phyloP scores from a whole-genome alignment of 2,888 invertebrate species.

The Muschampia plurimacula region DNA sequence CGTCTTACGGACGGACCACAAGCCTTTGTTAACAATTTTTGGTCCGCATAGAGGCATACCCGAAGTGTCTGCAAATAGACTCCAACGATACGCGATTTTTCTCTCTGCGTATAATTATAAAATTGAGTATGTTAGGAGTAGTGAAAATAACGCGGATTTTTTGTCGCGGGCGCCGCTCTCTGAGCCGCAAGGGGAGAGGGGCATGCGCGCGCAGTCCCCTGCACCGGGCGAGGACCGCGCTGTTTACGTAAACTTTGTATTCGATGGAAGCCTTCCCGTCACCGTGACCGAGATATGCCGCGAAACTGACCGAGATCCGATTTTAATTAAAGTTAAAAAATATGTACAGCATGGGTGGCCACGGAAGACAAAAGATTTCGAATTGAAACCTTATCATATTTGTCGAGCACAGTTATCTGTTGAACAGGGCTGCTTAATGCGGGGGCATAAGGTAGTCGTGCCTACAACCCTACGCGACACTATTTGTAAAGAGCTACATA shows the following conservation, averaged over 20 bases:
- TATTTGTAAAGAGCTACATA: conserved; percentile 32
- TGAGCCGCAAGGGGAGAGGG: conserved; percentile 7
- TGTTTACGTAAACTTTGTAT: conserved; percentile 38
- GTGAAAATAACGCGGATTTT: conserved; percentile 42
- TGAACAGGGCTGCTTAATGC: conserved; percentile 38
- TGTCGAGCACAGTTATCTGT: conserved; percentile 38
- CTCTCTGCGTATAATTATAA: conserved; percentile 29
- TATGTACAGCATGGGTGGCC: conserved; percentile 42
- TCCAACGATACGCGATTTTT: conserved; percentile 50
- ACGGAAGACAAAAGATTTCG: conserved; percentile 16
- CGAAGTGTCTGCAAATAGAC: conserved; percentile 43
- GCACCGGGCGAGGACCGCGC: conserved; percentile 26
- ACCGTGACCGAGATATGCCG: conserved; percentile 23
- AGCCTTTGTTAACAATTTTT: conserved; percentile 49
- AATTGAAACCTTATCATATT: conserved; percentile 33
- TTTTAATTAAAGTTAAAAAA: conserved; percentile 21
- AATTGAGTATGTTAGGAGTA: conserved; percentile 40
- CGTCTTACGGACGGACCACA: conserved; percentile 47
- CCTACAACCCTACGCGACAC: conserved; percentile 22
- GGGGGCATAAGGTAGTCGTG: conserved; percentile 39
- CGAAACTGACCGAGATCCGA: conserved; percentile 28
- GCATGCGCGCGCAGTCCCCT: neutral
- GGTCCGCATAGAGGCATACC: conserved; percentile 40
- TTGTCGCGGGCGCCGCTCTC: conserved; percentile 39
- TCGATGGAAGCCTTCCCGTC: conserved; percentile 36